Conservation (phyloP, 2,888 invertebrate species). For the Melanotus villosus region DNA sequence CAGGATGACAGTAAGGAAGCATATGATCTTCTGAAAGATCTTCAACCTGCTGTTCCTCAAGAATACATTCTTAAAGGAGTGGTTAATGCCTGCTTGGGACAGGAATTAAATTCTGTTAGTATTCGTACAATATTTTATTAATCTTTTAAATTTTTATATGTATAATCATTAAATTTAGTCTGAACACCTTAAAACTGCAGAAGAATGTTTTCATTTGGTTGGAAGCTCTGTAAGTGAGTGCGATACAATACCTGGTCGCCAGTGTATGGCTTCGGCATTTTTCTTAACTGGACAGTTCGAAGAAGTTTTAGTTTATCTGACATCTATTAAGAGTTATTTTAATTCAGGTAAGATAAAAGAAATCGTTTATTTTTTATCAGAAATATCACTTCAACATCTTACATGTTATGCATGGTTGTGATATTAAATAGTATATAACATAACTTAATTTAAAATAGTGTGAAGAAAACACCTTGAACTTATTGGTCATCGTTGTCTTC, state of each 20-base stretch:
- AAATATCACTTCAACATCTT: too few relatives aligned
- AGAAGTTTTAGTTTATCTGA: conserved; percentile 95
- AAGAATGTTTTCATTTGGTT: conserved; percentile 96
- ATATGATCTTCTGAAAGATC: conserved; percentile 87
- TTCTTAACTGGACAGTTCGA: conserved; percentile 96
- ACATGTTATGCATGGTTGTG: too few relatives aligned
- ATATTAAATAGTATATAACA: too few relatives aligned
- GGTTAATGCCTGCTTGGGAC: conserved; percentile 93
- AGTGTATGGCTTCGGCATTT: conserved; percentile 98
- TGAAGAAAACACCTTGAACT: too few relatives aligned
- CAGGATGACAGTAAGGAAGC: conserved; percentile 93
- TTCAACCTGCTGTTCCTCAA: conserved; percentile 94
- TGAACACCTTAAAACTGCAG: conserved; percentile 94
- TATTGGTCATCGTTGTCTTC: too few relatives aligned
- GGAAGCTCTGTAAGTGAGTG: conserved; percentile 97
- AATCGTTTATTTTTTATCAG: too few relatives aligned
- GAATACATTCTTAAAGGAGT: conserved; percentile 98
- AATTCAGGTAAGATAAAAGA: conserved; percentile 61
- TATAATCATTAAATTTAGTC: conserved; percentile 79
- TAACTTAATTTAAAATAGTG: too few relatives aligned
- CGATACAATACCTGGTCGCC: conserved; percentile 96
- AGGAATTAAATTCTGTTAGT: conserved; percentile 90
- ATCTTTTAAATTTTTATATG: too few relatives aligned
- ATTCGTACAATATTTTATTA: too few relatives aligned
- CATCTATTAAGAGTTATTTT: conserved; percentile 97